Evolutionary conservation across 35 echinoderm and acorn worm species (phyloP).

Genomic region (Eucidaris tribuloides): DNA sequence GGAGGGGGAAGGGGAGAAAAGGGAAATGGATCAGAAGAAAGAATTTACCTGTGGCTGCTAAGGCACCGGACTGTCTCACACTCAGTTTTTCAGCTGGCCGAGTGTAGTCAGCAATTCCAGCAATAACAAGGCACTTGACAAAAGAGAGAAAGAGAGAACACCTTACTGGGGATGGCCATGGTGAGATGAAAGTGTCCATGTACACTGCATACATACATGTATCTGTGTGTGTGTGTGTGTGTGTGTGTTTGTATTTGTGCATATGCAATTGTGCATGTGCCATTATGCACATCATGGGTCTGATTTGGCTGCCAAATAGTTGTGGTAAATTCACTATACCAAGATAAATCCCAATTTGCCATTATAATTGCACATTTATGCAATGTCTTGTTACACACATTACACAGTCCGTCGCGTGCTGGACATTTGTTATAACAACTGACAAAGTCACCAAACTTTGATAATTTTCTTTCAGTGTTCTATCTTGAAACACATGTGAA

Average conservation of each 20-base stretch:
- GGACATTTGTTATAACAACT: too few species aligned
- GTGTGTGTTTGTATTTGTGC: neutral
- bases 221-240: neutral
- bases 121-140: conserved; percentile 83
- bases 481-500: too few species aligned
- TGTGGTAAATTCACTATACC: too few species aligned
- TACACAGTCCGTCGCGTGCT: too few species aligned
- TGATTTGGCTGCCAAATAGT: too few species aligned
- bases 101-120: conserved; percentile 85
- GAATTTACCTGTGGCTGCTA: conserved; percentile 83
- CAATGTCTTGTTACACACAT: too few species aligned
- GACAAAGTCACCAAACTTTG: too few species aligned
- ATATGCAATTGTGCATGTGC: too few species aligned
- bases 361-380: too few species aligned
- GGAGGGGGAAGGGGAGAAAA: neutral
- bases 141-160: neutral
- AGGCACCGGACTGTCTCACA: conserved; percentile 76
- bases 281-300: too few species aligned
- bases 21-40: neutral
- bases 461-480: too few species aligned
- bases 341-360: too few species aligned
- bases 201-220: neutral
- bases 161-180: neutral
- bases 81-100: conserved; percentile 90
- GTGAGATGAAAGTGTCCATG: neutral